These are phyloP conservation scores for Protobothrops flavoviridis DNA, from an alignment of 2,113 vertebrate species.

Conservation along the genomic window DNA sequence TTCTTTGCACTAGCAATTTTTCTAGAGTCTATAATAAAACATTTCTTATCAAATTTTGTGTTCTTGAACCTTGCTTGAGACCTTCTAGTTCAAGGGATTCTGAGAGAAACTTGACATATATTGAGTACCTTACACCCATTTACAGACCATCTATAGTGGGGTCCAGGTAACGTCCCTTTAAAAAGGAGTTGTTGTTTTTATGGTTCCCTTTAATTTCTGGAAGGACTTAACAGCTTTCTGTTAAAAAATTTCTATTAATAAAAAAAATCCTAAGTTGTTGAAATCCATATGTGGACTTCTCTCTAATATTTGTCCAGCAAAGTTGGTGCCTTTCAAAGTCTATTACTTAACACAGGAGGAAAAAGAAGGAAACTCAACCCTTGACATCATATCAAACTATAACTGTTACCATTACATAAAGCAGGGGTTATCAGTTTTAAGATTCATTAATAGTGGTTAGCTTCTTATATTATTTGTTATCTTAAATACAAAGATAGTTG, in stretches of 20 bases:
- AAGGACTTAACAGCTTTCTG: neutral
- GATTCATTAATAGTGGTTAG: accelerated
- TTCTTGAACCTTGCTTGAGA: neutral
- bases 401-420: neutral
- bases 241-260: neutral
- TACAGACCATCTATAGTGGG: neutral
- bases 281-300: neutral
- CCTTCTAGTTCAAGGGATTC: neutral
- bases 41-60: neutral
- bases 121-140: neutral
- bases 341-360: neutral
- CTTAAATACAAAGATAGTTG: neutral
- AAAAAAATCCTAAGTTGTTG: neutral
- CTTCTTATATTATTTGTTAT: conserved; percentile 1
- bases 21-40: neutral
- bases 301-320: neutral
- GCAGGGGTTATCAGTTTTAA: neutral
- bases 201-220: neutral
- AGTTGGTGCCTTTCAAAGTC: neutral
- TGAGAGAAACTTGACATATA: neutral
- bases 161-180: neutral
- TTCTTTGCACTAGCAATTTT: neutral
- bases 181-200: neutral
- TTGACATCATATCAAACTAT: neutral
- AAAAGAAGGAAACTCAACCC: neutral